Evolutionary conservation across 64 coral and sea anemone species (phyloP).

Genomic region (Astreopora myriophthalma): DNA sequence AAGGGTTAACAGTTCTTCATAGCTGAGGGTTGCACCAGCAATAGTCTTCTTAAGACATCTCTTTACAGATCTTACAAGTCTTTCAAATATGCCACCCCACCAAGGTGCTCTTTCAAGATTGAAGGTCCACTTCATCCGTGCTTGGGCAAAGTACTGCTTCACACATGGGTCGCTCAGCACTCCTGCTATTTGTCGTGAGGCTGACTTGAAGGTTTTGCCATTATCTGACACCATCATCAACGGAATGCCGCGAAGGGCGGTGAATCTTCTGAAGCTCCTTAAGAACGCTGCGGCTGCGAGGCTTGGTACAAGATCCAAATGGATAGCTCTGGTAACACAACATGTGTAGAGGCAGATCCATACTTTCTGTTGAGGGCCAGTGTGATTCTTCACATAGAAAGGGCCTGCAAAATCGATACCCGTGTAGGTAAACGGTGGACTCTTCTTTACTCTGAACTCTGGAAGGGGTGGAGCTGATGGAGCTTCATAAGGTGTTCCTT

Average conservation of each 20-base stretch:
- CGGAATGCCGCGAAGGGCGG: neutral
- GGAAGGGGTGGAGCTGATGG: neutral
- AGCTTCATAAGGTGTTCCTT: neutral
- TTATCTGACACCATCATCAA: conserved; percentile 38
- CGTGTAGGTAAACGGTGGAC: neutral
- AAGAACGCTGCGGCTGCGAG: conserved; percentile 24
- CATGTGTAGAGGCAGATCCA: conserved; percentile 55
- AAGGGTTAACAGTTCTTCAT: conserved; percentile 13
- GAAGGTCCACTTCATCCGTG: neutral
- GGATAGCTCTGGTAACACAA: conserved; percentile 56
- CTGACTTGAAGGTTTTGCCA: conserved; percentile 34
- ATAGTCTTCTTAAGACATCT: conserved; percentile 9
- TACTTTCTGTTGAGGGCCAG: neutral
- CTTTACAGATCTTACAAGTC: neutral
- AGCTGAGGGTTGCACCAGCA: conserved; percentile 4
- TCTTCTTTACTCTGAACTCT: neutral
- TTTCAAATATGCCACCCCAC: neutral
- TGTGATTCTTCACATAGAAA: neutral
- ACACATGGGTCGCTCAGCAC: neutral
- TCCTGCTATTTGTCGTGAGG: neutral
- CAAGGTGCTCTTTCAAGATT: neutral
- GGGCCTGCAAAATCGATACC: neutral
- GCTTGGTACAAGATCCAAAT: conserved; percentile 49
- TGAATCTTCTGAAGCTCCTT: conserved; percentile 24
- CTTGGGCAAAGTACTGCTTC: neutral